These are phyloP conservation scores for Aurelia aurita DNA, from an alignment of 30 jellyfish, hydroid and myxozoan genomes.

Conservation along the genomic window DNA sequence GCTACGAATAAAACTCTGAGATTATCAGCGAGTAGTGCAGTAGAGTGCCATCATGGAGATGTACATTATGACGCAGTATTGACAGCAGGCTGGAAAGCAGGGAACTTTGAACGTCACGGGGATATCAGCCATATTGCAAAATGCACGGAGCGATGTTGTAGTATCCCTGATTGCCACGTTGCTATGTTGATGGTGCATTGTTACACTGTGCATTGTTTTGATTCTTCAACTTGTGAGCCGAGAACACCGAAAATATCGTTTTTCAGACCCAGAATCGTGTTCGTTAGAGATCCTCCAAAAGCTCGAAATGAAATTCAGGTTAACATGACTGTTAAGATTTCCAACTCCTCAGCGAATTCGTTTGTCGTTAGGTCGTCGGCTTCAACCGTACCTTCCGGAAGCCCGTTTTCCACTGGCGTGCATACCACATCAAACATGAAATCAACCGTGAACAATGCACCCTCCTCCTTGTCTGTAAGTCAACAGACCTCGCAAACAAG, in stretches of 20 bases:
- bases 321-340: no score
- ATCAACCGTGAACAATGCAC: no score
- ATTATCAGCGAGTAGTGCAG: background rate
- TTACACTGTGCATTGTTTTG: slow-evolving; percentile 78
- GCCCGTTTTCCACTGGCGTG: no score
- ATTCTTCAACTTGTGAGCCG: slow-evolving; percentile 61
- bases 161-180: slow-evolving; percentile 72
- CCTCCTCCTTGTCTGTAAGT: no score
- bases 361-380: no score
- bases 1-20: background rate
- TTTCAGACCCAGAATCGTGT: slow-evolving; percentile 77
- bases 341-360: no score
- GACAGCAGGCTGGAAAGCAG: slow-evolving; percentile 95
- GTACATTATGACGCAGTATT: slow-evolving; percentile 59
- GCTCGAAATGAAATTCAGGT: background rate
- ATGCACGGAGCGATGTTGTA: slow-evolving; percentile 83
- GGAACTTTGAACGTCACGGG: slow-evolving; percentile 64
- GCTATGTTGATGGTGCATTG: slow-evolving; percentile 94
- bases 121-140: slow-evolving; percentile 68
- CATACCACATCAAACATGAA: no score
- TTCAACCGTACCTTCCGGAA: no score
- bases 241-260: slow-evolving; percentile 58
- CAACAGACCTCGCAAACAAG: no score
- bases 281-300: slow-evolving; percentile 70
- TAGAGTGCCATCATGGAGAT: slow-evolving; percentile 33